Base-by-base conservation (phyloP, 2,797 vertebrate genomes). In the Etheostoma perlongum region DNA sequence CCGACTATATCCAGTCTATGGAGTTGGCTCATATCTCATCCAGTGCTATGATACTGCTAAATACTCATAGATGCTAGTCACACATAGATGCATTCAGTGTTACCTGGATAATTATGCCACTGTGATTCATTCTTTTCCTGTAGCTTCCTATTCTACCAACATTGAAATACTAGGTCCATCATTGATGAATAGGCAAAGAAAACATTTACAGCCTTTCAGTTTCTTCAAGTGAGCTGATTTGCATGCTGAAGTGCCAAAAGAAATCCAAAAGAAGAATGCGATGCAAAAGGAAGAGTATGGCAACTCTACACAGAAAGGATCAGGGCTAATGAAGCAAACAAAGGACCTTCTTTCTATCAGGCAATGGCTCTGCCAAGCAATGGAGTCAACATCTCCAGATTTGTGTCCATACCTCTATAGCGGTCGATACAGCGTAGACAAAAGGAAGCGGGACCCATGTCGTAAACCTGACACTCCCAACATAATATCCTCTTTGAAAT, bases 21-120 rank as follows among this genome's bases (percentile, higher is more conserved):
- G 36, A 76, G 68, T 74, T 13, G 1, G 42, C 67, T 87, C 85
- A 72, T 82, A 82, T 86, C 66, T 84, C 80, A 76, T 58, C 67
- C 73, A n/a, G 57, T 36, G 48, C 81, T 68, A 40, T 79, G 76
- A 81, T 53, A 55, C 70, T 1, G 40, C 44, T 74, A 69, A 88
- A 79, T 16, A 51, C 73, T 72, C 83, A 30, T 30, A 30, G 5
- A 30, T 30, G 58, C 79, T 63, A 80, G 48, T 52, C 67, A 16
- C 52, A 44, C 33, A 0, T 4, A 33, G 19, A 62, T 16, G 54
- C 60, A 12, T 44, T 44, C 2, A 10, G 11, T 2, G 15, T 69
- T 74, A 58, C 76, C 66, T 4, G 0, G 42, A 19, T 10, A 2
- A 68, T 66, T 55, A 12, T 53, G 44, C 47, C 51, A 52, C 46